A percentile compares a stretch with the other conserved stretches of the same genome.
phyloP scores from a whole-genome alignment of 2,888 invertebrate species.

The Rotaria socialis region DNA sequence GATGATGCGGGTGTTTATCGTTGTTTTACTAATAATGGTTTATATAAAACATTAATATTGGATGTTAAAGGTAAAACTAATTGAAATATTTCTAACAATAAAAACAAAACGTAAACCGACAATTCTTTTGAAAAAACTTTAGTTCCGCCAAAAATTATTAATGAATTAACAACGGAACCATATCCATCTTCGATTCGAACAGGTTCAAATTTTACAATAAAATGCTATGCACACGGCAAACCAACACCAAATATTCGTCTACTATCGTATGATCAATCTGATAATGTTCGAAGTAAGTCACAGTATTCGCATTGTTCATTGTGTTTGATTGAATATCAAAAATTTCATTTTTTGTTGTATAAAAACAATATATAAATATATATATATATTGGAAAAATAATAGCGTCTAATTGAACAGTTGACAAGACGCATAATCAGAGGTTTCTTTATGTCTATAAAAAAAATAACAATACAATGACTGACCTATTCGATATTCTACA shows the following conservation, averaged over 20 bases:
- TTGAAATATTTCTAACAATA: background rate
- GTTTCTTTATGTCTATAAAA: no score
- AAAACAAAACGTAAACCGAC: background rate
- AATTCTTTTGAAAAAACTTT: background rate
- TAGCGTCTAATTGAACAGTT: background rate
- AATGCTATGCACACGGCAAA: constrained; percentile 17
- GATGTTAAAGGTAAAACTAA: background rate
- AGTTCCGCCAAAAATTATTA: constrained; percentile 29
- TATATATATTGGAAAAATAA: no score
- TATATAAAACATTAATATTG: background rate
- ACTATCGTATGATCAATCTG: background rate
- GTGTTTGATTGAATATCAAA: no score
- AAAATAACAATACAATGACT: no score
- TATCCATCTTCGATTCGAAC: background rate
- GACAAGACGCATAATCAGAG: no score
- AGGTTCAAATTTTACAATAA: constrained; percentile 31
- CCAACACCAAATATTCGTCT: background rate
- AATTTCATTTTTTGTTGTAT: no score
- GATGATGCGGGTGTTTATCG: constrained; percentile 13
- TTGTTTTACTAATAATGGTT: constrained; percentile 19
- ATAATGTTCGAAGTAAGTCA: background rate
- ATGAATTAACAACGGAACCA: background rate
- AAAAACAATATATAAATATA: no score
- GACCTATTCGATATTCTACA: no score
- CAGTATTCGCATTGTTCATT: no score